These are phyloP conservation scores for Helogale parvula DNA, from an alignment of 2,113 vertebrate genomes.

Conservation along the genomic window DNA sequence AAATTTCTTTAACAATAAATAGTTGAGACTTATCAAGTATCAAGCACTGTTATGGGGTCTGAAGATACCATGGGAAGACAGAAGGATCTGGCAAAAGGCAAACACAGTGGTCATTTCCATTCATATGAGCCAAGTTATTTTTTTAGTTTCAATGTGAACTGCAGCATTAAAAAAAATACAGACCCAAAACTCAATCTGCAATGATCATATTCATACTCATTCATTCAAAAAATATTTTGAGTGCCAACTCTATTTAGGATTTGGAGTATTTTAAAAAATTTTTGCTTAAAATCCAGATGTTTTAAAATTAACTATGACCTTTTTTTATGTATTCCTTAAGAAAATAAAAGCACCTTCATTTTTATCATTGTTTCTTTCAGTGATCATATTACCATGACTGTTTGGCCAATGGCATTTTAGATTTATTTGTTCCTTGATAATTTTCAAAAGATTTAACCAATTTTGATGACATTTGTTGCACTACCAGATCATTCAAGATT, in stretches of 20 bases:
- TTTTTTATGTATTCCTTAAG: neutral
- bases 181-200: neutral
- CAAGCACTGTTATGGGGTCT: neutral
- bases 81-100: neutral
- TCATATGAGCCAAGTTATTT: neutral
- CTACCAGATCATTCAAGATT: neutral
- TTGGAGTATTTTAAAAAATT: neutral
- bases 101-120: neutral
- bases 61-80: neutral
- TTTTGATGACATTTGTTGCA: neutral
- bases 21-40: neutral
- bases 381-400: neutral
- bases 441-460: constrained; percentile 3
- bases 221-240: constrained; percentile 2
- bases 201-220: constrained; percentile 1
- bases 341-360: neutral
- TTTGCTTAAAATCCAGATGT: neutral
- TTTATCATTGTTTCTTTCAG: constrained; percentile 10
- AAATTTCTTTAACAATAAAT: neutral
- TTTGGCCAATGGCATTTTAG: neutral
- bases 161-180: neutral
- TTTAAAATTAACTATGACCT: neutral
- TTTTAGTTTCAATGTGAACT: neutral
- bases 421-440: neutral
- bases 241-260: neutral